Evolutionary conservation across 2,888 invertebrate species (phyloP), one percentile per base, ranked within the genome.

Genomic region (Odontomyia ornata): DNA sequence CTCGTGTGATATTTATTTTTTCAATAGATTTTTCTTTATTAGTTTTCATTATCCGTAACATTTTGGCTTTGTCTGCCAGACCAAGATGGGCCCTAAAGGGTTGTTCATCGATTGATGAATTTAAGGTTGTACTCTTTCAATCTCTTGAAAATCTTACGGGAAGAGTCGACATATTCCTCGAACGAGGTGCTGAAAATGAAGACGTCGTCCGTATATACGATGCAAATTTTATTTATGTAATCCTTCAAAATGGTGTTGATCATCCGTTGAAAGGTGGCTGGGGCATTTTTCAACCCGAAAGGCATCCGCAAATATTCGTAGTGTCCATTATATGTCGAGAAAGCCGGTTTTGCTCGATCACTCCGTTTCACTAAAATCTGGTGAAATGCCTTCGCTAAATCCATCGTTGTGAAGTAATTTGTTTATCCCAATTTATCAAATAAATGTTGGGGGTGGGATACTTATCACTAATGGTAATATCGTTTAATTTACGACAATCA

Each of bases 401-500:
- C 83, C 1, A 81, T 52, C 4, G 80, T 81, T 5, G 80, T 64
- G 79, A 82, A 83, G 79, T 83, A 83, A 65, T 80, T 79, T 2
- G 80, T 72, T 15, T 80, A 80, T 15, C 82, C 82, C 28, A 84
- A 56, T 73, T 82, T 81, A 52, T 82, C 82, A 46, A 83, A 76
- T 15, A 82, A 4, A 84, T 81, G 27, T 81, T 78, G 1, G 81
- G 81, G 9, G 82, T 69, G 30, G 82, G 81, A 77, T 80, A 82
- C 28, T 73, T 78, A 78, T 82, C 82, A 28, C 79, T 80, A 23
- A 46, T 25, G 4, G 25, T n/a, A n/a, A n/a, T n/a, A n/a, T n/a
- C n/a, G n/a, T n/a, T n/a, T n/a, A n/a, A n/a, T n/a, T n/a, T n/a
- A n/a, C n/a, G n/a, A n/a, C n/a, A n/a, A n/a, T n/a, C n/a, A n/a